phyloP scores from a whole-genome alignment of 2,888 invertebrate genomes.

The Chymomyza fuscimana region DNA sequence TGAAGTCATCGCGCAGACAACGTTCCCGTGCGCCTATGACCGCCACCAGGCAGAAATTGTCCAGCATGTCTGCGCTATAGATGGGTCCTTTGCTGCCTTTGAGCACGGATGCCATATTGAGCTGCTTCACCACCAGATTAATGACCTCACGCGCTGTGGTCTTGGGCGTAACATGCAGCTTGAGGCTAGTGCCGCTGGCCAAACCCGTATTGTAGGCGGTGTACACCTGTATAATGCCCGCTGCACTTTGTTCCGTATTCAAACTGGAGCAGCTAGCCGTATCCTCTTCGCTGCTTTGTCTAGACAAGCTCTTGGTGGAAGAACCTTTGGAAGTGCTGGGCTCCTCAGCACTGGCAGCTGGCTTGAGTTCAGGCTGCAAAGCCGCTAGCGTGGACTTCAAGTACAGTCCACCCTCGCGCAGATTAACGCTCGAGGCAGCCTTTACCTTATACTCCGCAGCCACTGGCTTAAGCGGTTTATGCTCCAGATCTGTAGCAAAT shows the following conservation, averaged over 20 bases:
- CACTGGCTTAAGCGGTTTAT: slow-evolving; percentile 54
- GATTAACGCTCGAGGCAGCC: slow-evolving; percentile 76
- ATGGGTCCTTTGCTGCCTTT: slow-evolving; percentile 93
- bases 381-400: slow-evolving; percentile 81
- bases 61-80: slow-evolving; percentile 89
- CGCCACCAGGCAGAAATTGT: slow-evolving; percentile 95
- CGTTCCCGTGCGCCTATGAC: slow-evolving; percentile 97
- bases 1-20: slow-evolving; percentile 95
- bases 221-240: slow-evolving; percentile 87
- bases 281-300: slow-evolving; percentile 75
- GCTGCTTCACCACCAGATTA: slow-evolving; percentile 95
- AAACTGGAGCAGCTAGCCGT: slow-evolving; percentile 69
- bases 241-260: slow-evolving; percentile 53
- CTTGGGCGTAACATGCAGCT: slow-evolving; percentile 93
- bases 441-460: slow-evolving; percentile 47
- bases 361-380: slow-evolving; percentile 81
- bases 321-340: slow-evolving; percentile 65
- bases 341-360: slow-evolving; percentile 54
- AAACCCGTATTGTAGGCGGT: slow-evolving; percentile 98
- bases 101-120: slow-evolving; percentile 94
- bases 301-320: slow-evolving; percentile 66
- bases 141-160: slow-evolving; percentile 98
- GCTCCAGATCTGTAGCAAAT: slow-evolving; percentile 60
- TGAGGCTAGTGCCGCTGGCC: slow-evolving; percentile 94
- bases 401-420: slow-evolving; percentile 78